Conservation (phyloP, 2,113 vertebrate species). For the Aramus guarauna region DNA sequence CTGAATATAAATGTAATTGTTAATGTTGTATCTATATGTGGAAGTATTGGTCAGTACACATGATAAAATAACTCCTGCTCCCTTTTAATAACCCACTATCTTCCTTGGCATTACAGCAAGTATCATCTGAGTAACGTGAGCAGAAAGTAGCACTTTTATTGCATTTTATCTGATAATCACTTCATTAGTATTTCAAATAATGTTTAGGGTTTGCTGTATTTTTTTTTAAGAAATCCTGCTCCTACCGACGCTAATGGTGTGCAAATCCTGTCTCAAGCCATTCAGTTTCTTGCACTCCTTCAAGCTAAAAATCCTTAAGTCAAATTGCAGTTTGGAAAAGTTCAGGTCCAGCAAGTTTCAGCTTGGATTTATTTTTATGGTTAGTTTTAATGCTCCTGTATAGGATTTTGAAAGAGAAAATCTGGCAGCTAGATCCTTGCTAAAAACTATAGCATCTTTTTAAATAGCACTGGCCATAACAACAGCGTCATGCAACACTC, state of each 20-base stretch:
- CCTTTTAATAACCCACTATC: not conserved
- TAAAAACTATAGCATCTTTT: not conserved
- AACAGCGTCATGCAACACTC: not conserved
- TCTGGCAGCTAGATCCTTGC: not conserved
- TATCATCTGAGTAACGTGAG: not conserved
- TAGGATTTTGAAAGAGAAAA: not conserved
- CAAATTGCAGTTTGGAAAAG: not conserved
- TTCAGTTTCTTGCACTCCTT: not conserved
- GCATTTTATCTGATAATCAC: not conserved
- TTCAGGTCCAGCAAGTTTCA: not conserved
- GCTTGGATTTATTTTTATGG: conserved; percentile 1
- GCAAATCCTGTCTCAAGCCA: not conserved
- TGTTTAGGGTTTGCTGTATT: not conserved
- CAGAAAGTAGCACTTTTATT: not conserved
- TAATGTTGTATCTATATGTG: not conserved
- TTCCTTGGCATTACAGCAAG: not conserved
- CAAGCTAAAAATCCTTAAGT: not conserved
- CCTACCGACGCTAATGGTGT: not conserved
- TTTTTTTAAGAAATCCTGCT: not conserved
- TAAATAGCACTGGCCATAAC: not conserved
- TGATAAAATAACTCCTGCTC: not conserved
- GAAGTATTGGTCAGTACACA: not conserved
- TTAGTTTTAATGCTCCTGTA: not conserved
- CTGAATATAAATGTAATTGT: not conserved
- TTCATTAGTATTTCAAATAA: not conserved